These are phyloP conservation scores for Caradrina clavipalpis DNA, from an alignment of 2,888 invertebrate species.

Conservation along the genomic window DNA sequence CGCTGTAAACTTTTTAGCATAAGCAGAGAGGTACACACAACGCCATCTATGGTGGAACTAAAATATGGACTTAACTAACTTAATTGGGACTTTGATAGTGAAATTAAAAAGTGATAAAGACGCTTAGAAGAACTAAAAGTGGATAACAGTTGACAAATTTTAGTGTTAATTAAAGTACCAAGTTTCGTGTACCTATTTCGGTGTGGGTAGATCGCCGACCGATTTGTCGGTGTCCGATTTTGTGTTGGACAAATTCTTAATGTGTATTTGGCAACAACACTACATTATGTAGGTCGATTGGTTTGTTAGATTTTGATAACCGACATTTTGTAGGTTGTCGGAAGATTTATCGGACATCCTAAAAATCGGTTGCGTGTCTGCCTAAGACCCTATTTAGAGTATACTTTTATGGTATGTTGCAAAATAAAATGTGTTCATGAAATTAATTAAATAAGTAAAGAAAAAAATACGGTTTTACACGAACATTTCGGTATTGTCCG, in stretches of 20 bases:
- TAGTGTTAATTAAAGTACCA: conserved; percentile 42
- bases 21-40: conserved; percentile 3
- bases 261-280: neutral
- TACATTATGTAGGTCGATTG: neutral
- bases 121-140: conserved; percentile 58
- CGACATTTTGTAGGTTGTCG: conserved; percentile 4
- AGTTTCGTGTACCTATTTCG: conserved; percentile 9
- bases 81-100: conserved; percentile 60
- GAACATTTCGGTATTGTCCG: neutral
- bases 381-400: conserved; percentile 4
- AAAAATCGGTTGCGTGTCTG: conserved; percentile 9
- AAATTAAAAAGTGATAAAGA: conserved; percentile 62
- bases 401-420: conserved; percentile 18
- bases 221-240: conserved; percentile 7
- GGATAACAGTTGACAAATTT: conserved; percentile 53
- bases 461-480: neutral
- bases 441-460: conserved; percentile 29
- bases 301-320: neutral
- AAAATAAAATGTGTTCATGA: conserved; percentile 44
- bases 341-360: conserved; percentile 2
- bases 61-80: conserved; percentile 39
- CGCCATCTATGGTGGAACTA: conserved; percentile 25
- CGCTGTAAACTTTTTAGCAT: neutral
- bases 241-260: neutral
- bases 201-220: neutral